Conservation (phyloP, 2,888 invertebrate species). For the Nomada fabriciana region DNA sequence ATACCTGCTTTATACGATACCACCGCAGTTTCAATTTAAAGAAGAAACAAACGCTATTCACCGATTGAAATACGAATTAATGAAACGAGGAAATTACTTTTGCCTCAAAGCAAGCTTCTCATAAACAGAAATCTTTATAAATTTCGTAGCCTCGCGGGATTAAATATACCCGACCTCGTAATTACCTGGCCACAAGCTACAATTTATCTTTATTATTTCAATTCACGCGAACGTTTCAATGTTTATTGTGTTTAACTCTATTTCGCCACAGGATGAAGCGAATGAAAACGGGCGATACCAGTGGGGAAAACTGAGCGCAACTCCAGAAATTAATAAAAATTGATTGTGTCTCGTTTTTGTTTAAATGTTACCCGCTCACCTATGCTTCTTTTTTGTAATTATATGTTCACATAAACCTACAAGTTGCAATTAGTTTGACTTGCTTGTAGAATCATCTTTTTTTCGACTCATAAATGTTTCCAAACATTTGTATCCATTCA, state of each 20-base stretch:
- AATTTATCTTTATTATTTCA: constrained; percentile 45
- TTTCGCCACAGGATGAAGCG: background rate
- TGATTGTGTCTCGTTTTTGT: background rate
- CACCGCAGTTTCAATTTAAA: background rate
- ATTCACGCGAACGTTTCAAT: constrained; percentile 25
- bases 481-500: too few relatives aligned
- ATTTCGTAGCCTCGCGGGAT: constrained; percentile 20
- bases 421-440: too few relatives aligned
- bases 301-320: background rate
- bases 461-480: too few relatives aligned
- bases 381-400: too few relatives aligned
- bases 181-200: constrained; percentile 9
- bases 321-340: background rate
- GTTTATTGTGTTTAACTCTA: constrained; percentile 17
- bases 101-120: background rate
- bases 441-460: too few relatives aligned
- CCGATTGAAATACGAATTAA: constrained; percentile 2
- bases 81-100: constrained; percentile 2
- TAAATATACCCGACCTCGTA: background rate
- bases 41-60: background rate
- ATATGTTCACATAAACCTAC: too few relatives aligned
- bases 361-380: too few relatives aligned
- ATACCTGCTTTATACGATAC: too few relatives aligned
- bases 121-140: constrained; percentile 10
- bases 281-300: constrained; percentile 8